Conservation (phyloP, 2,797 vertebrate genomes). For the Buceros bicornis region DNA sequence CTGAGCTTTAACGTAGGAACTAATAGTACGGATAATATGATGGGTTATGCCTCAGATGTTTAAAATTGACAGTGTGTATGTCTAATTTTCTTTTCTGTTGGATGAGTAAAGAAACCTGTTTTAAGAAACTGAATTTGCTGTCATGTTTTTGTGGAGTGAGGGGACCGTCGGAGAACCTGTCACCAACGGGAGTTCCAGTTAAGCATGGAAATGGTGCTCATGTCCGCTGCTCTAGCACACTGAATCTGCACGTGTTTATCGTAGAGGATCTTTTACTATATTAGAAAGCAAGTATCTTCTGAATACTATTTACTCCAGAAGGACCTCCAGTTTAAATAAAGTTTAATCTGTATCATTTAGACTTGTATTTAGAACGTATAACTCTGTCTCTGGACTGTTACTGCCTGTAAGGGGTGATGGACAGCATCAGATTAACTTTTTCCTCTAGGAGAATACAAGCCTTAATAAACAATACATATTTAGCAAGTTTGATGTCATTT, state of each 20-base stretch:
- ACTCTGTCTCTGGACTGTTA: conserved; percentile 84
- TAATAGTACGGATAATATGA: conserved; percentile 83
- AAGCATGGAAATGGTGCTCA: conserved; percentile 81
- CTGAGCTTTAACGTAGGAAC: conserved; percentile 90
- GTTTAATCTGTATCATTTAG: conserved; percentile 83
- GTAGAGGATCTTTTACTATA: conserved; percentile 85
- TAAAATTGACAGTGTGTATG: conserved; percentile 77
- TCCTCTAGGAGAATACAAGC: conserved; percentile 90
- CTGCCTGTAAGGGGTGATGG: conserved; percentile 83
- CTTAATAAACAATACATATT: conserved; percentile 93
- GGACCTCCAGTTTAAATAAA: conserved; percentile 81
- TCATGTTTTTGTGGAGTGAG: conserved; percentile 86
- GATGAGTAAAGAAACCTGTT: conserved; percentile 79
- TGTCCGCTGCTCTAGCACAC: conserved; percentile 79
- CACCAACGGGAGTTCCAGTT: conserved; percentile 74
- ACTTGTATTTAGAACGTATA: conserved; percentile 84
- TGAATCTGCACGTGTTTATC: conserved; percentile 82
- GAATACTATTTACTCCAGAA: conserved; percentile 81
- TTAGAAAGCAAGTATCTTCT: conserved; percentile 81
- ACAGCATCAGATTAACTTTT: conserved; percentile 83
- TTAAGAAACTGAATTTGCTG: conserved; percentile 87
- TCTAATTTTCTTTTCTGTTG: conserved; percentile 66
- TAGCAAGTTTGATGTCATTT: conserved; percentile 83
- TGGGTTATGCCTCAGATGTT: conserved; percentile 89
- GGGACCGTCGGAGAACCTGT: conserved; percentile 82